Conservation (phyloP, 2,797 vertebrate genomes). For the Schizothorax lantsangensis region DNA sequence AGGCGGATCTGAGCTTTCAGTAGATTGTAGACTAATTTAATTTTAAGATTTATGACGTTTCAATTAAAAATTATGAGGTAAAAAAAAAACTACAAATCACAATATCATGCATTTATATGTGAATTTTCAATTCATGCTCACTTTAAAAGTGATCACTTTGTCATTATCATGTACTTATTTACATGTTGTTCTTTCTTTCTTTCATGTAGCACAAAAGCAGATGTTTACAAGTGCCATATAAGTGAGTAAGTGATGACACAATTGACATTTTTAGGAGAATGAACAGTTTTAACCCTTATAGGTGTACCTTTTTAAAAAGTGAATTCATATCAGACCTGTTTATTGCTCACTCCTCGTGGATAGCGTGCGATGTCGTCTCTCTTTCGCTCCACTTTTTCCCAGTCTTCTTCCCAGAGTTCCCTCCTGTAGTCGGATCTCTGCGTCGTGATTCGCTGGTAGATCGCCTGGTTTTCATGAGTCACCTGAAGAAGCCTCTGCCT, state of each 20-base stretch:
- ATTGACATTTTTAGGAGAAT: not conserved
- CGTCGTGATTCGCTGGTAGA: constrained; percentile 73
- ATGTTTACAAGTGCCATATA: not conserved
- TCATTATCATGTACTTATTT: not conserved
- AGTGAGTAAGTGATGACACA: not conserved
- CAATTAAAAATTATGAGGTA: not conserved
- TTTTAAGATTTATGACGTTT: not conserved
- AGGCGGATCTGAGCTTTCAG: not conserved
- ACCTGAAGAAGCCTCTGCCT: constrained; percentile 69
- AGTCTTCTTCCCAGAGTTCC: constrained; percentile 74
- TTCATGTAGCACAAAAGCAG: not conserved
- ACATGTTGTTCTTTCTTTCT: not conserved
- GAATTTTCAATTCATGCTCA: not conserved
- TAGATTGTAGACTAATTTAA: not conserved
- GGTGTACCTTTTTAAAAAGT: not conserved
- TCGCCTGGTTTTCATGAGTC: constrained; percentile 75
- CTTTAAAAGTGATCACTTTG: not conserved
- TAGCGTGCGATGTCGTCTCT: constrained; percentile 71
- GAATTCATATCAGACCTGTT: constrained; percentile 57
- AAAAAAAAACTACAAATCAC: not conserved
- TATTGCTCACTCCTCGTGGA: constrained; percentile 60
- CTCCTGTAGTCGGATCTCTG: constrained; percentile 75
- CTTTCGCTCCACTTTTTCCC: constrained; percentile 68
- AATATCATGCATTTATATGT: not conserved
- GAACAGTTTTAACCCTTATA: not conserved